A percentile compares a stretch with the other conserved stretches of the same genome.
Evolutionary conservation across 2,113 vertebrate genomes (phyloP).

Genomic region (Alouatta palliata): DNA sequence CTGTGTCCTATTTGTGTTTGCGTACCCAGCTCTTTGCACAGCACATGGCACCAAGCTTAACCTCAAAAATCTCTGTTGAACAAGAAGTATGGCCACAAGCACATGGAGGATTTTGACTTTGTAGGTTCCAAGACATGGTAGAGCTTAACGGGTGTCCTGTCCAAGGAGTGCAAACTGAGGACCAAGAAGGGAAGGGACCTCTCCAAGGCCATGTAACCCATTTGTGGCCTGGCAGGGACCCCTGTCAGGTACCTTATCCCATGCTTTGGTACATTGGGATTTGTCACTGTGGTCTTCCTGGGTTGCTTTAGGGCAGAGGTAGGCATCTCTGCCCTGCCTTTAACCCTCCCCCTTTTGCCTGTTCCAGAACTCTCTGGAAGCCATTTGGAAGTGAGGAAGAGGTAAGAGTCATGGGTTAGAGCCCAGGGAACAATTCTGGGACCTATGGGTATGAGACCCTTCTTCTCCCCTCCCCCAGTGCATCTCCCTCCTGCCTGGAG

Average conservation of each 20-base stretch:
- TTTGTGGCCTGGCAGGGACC: background rate
- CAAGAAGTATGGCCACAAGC: background rate
- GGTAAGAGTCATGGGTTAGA: background rate
- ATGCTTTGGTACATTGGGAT: fast-evolving
- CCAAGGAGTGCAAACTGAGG: background rate
- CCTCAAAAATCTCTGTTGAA: background rate
- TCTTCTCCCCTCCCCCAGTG: fast-evolving
- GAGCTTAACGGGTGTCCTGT: background rate
- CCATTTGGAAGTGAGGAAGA: background rate
- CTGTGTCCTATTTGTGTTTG: fast-evolving
- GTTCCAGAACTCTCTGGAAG: slow-evolving; percentile 9
- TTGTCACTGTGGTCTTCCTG: background rate
- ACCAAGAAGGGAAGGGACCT: background rate
- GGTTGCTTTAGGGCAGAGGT: background rate
- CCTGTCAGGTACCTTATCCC: background rate
- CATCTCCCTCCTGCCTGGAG: background rate
- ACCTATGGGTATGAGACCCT: background rate
- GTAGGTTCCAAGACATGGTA: background rate
- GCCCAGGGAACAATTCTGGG: background rate
- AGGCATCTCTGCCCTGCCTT: no score
- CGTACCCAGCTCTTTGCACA: fast-evolving
- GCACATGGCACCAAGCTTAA: background rate
- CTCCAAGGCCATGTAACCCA: background rate
- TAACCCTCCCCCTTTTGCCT: background rate
- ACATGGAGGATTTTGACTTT: background rate